Evolutionary conservation across 2,113 vertebrate genomes (phyloP), one percentile per base, ranked within the genome.

Genomic region (Manacus vitellinus): DNA sequence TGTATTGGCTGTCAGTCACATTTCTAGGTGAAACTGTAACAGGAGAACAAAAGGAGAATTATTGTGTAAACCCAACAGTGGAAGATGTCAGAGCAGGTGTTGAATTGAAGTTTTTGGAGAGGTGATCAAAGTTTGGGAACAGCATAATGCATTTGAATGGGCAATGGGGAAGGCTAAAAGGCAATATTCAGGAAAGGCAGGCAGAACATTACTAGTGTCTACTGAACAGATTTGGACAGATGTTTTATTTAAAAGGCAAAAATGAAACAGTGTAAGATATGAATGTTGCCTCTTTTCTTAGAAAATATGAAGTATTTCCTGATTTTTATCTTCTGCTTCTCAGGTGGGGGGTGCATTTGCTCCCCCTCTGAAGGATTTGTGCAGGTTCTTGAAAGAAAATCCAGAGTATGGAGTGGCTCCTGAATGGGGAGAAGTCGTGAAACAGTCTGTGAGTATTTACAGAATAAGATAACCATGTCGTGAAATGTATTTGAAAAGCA

Each of bases 391-490:
- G 87, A 99, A 99, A 97, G 99, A 99, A 98, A 99, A 99, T 97
- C 98, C 99, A 4, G 99, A 99, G 92, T 99, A 99, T 33, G 99
- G 99, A 75, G 99, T 99, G 73, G 99, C 99, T 89, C 99, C 99
- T 43, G 99, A 99, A 94, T 99, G 99, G 99, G 99, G 98, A 62
- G 99, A 99, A 65, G 99, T 99, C 54, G 99, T 99, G 82, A 99
- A 99, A 94, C 99, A 99, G 71, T 99, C 99, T 94, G 98, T 98
- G 94, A 98, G 98, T 98, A 98, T 94, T 94, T 96, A n/a, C 47
- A 80, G 66, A 84, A 28, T 54, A 75, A 89, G n/a, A 35, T 39
- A 85, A 79, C 19, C 1, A 2, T 75, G 67, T 24, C 11, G 3
- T 80, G 35, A 84, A 85, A 62, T 54, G 8, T 44, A 28, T 49